Base-by-base conservation (phyloP, 2,797 vertebrate genomes). In the Zenarchopterus dispar region DNA sequence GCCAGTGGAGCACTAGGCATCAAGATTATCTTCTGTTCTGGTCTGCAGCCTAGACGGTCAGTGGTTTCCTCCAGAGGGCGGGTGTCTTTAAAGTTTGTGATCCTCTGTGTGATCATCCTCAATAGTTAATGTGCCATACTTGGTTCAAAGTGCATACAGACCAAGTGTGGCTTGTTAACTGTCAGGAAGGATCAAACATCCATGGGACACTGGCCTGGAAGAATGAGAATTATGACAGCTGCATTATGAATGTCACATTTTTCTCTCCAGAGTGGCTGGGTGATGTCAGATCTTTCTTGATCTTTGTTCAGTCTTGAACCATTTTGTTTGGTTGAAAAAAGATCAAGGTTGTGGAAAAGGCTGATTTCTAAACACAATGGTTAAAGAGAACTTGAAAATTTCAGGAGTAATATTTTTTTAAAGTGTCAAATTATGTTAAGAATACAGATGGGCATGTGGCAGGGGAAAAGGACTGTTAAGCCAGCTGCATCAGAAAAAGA, bases 1-100 rank as follows among this genome's bases (percentile, higher is more conserved):
- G 44, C 19, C 48, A 10, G 56, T 19, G 3, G 36, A 70, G 69
- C 17, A 49, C 47, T 26, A 63, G 51, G 60, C 62, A 58, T 78
- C 64, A 60, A 55, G 55, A 80, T 50, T 52, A 59, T 59, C 41
- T 43, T 31, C 36, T 21, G 55, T 21, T 75, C 61, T 84, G 82
- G 73, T 79, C 66, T 19, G 23, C 16, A 77, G 78, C 75, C 73
- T 54, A 43, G 57, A 75, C 48, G 48, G 47, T 81, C 49, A 75
- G 31, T 36, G 47, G 36, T 47, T 56, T 43, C 58, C 72, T 44
- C 62, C 60, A 3, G 6, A 61, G 61, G 51, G 48, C 49, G 3
- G 31, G 16, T 70, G 53, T 79, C 67, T 67, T 81, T 64, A 71
- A 76, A 69, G 57, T 73, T 54, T 82, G 58, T 74, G 60, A 68